Base-by-base conservation (phyloP, 2,888 invertebrate species). In the Catocala nupta region DNA sequence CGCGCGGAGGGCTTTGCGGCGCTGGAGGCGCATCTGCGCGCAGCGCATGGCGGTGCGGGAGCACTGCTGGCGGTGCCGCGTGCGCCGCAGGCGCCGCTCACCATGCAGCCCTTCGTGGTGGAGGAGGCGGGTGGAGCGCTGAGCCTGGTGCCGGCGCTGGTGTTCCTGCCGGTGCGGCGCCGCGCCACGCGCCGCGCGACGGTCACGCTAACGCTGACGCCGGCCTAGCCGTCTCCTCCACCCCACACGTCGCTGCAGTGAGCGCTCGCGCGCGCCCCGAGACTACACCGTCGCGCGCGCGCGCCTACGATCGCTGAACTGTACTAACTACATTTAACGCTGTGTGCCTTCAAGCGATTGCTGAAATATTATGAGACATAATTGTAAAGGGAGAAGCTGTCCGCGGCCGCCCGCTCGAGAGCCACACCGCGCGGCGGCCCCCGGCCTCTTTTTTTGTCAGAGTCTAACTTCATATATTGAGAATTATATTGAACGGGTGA, bases 101-200 rank as follows among this genome's bases (percentile, higher is more conserved):
- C 97, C 76, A 98, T 99, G 98, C 99, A 99, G 95, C 97, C 98
- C 63, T 99, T 99, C 94, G 95, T 98, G 80, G 95, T 98, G 90
- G 97, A 97, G 90, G 94, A 94, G 79, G 89, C 94, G 81, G 91
- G 92, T 77, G 93, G 93, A 75, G 94, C 92, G 86, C 91, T 92
- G 80, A 96, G 96, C 88, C 97, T 98, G 91, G 96, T 98, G 84
- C 98, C 99, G 76, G 98, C 98, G 81, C 96, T 99, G 82, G 98
- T 99, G 90, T 98, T 98, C 95, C 96, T 99, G 94, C 99, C 99
- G 72, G 98, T 99, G 86, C 96, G 97, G 78, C 96, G 97, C 88
- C 96, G 97, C 90, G 96, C 98, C 84, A 97, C 96, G 86, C 96
- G 97, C 86, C 97, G 97, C 79, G 96, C 98, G 81, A 98, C 98